Evolutionary conservation across 2,797 vertebrate genomes (phyloP), one percentile per base, ranked within the genome.

Genomic region (Cetoscarus ocellatus): DNA sequence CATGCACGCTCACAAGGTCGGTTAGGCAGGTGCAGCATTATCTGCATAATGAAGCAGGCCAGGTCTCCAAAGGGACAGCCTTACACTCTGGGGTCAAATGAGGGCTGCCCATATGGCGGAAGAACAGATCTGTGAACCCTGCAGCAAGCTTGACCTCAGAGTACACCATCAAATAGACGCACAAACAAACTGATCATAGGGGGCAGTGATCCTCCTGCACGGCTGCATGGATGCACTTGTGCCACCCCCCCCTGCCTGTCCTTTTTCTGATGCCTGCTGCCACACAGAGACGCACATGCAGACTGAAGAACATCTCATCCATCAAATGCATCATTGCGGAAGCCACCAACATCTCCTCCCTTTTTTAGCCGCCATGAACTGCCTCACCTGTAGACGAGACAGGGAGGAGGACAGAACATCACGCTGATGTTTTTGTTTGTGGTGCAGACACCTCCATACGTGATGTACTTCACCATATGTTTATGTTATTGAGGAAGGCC

Each of bases 11-110:
- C 69, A 73, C 79, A 95, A 86, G 90, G 91, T 88, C 87, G 95
- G 96, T 94, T 95, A 95, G 95, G 95, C 96, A 95, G 96, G 93
- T 95, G 96, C 95, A 95, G 94, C 94, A 95, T 94, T 96, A 95
- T 97, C 95, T 97, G 96, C 96, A 97, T 96, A 97, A 96, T 96
- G 96, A 96, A 96, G 95, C 96, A 95, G 95, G 95, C 95, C 96
- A 94, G 94, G 93, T 95, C 96, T 96, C 96, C 93, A 89, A 95
- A 95, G 96, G 96, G 96, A 96, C 95, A 92, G 92, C 93, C 87
- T 94, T 94, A 95, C 95, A 95, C 94, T 94, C 90, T 89, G 87
- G 95, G 96, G 96, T 97, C 95, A 96, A 96, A 94, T 90, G 95
- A 95, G 96, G 96, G 94, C 95, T 95, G 95, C 93, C 84, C 95